These are phyloP conservation scores for Physocephala rufipes DNA, from an alignment of 2,888 invertebrate genomes.

Conservation along the genomic window DNA sequence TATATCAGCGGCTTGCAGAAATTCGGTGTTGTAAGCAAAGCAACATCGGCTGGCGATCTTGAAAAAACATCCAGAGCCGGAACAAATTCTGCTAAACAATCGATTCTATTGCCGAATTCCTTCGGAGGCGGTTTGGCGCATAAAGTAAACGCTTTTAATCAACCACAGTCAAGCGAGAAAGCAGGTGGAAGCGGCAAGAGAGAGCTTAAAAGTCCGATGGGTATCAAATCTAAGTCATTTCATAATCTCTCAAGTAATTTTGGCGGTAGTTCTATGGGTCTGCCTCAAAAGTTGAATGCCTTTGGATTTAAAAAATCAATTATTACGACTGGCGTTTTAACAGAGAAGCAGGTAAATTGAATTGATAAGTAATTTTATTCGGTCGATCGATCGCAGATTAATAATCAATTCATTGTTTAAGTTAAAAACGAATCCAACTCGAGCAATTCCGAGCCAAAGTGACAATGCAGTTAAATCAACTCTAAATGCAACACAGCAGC, in stretches of 20 bases:
- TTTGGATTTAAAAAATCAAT: slow-evolving; percentile 40
- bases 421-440: slow-evolving; percentile 41
- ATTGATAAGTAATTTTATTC: background rate
- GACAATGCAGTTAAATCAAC: background rate
- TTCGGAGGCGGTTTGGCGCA: background rate
- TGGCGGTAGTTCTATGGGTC: slow-evolving; percentile 24
- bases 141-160: slow-evolving; percentile 40
- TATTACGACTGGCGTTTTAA: slow-evolving; percentile 30
- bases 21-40: slow-evolving; percentile 57
- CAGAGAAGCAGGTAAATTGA: slow-evolving; percentile 47
- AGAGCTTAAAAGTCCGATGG: slow-evolving; percentile 64
- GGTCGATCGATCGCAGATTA: background rate
- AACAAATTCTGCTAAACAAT: slow-evolving; percentile 24
- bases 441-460: slow-evolving; percentile 42
- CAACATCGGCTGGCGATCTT: slow-evolving; percentile 60
- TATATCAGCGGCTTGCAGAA: slow-evolving; percentile 61
- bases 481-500: slow-evolving; percentile 11
- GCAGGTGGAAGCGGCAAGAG: slow-evolving; percentile 1
- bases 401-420: slow-evolving; percentile 15
- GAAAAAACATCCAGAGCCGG: slow-evolving; percentile 43
- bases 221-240: slow-evolving; percentile 65
- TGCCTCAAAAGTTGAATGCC: slow-evolving; percentile 25
- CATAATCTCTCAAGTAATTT: slow-evolving; percentile 57
- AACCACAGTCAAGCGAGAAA: slow-evolving; percentile 39
- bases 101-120: slow-evolving; percentile 1